Evolutionary conservation across 2,888 invertebrate species (phyloP), one percentile per base, ranked within the genome.

Genomic region (Erebia aethiops): DNA sequence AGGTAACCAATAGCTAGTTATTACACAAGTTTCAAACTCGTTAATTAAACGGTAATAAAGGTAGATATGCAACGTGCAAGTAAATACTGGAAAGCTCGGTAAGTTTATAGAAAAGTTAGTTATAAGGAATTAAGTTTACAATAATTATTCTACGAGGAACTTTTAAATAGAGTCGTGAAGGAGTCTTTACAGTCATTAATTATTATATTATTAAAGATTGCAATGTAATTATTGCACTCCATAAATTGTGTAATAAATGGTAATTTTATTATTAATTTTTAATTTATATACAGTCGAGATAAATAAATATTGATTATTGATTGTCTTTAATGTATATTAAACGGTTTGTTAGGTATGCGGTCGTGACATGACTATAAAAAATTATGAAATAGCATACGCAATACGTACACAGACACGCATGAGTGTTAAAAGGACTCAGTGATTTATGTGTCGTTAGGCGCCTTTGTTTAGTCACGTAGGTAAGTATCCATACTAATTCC

Each of bases 281-380:
- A 69, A 63, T 74, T 64, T 68, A 71, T 72, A 68, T 72, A 63
- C 72, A 62, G 46, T 54, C 67, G 46, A 69, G 56, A 62, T 60
- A 70, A 69, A 73, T 70, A 71, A 66, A 66, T 65, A 72, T 67
- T 70, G 58, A 70, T 72, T 67, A 66, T n/a, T n/a, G n/a, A 73
- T 69, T 70, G 54, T 66, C 16, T 70, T 58, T 71, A 73, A 63
- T 70, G 71, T 66, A 71, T 71, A 73, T 75, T 76, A 71, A 73
- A 75, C 71, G 70, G 69, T 71, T 71, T 63, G 62, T 56, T n/a
- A 51, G 72, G 70, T 66, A 77, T 76, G 74, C 74, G 74, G 71
- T 72, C 71, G 70, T 74, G 74, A 71, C 71, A 70, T 70, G 72
- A 51, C 57, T 63, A 66, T 69, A 71, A 71, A 68, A 68, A 65